phyloP scores from a whole-genome alignment of 2,797 vertebrate genomes.

The Amblyraja radiata region DNA sequence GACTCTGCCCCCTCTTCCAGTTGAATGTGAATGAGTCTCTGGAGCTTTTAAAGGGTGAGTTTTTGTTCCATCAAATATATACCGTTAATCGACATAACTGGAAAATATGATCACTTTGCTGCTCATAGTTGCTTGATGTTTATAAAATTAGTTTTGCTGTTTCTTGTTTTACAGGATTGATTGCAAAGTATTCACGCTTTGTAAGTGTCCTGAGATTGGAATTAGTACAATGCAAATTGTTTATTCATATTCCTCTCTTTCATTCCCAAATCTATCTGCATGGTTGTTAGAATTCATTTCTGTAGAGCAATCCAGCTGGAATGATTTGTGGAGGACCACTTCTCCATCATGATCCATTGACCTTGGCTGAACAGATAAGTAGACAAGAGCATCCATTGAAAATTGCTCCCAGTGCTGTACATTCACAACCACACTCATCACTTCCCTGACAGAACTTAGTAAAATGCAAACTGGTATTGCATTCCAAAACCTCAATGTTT shows the following conservation, averaged over 20 bases:
- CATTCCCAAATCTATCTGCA: not conserved
- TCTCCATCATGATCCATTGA: not conserved
- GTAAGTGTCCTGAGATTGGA: no score
- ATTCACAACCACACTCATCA: no score
- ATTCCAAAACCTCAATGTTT: not conserved
- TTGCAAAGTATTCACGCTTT: no score
- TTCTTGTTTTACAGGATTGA: no score
- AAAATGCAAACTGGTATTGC: not conserved
- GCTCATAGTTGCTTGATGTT: not conserved
- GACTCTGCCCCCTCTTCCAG: not conserved
- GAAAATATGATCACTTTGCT: not conserved
- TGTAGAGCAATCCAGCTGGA: not conserved
- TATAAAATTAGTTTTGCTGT: no score
- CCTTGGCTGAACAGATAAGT: not conserved
- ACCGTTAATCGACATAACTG: not conserved
- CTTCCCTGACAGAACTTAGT: not conserved
- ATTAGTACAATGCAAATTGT: no score
- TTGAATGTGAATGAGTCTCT: not conserved
- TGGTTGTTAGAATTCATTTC: not conserved
- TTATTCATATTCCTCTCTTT: not conserved
- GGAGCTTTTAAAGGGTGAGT: not conserved
- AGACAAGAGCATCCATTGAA: not conserved
- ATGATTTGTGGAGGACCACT: not conserved
- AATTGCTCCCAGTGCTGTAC: not conserved
- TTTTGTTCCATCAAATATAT: not conserved